phyloP scores from a whole-genome alignment of 2,888 invertebrate genomes.

The Hedychridium roseum region DNA sequence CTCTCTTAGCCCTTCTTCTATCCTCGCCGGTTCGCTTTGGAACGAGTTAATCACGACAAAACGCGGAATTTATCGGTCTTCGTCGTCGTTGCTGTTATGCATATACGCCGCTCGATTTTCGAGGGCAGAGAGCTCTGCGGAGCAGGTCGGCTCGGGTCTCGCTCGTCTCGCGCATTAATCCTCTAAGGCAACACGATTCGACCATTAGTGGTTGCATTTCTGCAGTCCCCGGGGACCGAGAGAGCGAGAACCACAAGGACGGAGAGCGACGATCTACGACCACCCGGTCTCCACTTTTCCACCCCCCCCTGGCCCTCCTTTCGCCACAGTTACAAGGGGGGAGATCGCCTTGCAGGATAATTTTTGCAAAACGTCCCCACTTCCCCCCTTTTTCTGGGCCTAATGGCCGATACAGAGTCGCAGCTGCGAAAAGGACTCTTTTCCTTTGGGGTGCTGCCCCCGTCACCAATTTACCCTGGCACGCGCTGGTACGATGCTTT shows the following conservation, averaged over 20 bases:
- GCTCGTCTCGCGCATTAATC: constrained; percentile 50
- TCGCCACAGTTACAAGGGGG: constrained; percentile 3
- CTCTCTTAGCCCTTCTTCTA: no score
- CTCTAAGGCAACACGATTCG: constrained; percentile 55
- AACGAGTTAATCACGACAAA: background rate
- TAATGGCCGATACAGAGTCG: no score
- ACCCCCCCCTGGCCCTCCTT: background rate
- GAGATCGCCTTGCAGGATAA: constrained; percentile 40
- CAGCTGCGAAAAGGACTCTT: no score
- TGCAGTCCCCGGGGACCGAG: constrained; percentile 48
- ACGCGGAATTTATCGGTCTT: constrained; percentile 2
- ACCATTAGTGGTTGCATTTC: constrained; percentile 57
- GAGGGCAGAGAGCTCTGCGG: background rate
- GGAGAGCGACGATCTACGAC: no score
- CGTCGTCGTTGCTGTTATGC: no score
- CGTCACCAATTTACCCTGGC: no score
- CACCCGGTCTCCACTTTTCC: no score
- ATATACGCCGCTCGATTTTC: background rate
- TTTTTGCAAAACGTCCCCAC: constrained; percentile 45
- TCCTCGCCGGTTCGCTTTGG: no score
- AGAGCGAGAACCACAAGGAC: constrained; percentile 14
- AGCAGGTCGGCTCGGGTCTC: no score
- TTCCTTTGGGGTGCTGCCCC: no score
- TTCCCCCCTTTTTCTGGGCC: constrained; percentile 11
- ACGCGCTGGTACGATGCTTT: no score